Conservation (phyloP, 2,113 vertebrate species). For the Hipposideros armiger region DNA sequence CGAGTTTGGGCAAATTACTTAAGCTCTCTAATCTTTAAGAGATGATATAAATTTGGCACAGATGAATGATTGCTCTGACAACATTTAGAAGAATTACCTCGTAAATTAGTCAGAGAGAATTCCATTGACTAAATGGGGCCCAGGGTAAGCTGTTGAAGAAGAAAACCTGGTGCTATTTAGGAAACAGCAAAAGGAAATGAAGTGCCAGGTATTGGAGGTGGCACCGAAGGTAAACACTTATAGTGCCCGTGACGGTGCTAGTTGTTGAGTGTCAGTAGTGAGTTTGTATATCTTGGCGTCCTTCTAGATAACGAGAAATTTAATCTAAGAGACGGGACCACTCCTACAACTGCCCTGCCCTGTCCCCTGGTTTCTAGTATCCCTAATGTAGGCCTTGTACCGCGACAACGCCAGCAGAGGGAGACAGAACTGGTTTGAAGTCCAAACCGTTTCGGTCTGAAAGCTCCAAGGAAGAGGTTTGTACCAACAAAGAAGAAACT, state of each 20-base stretch:
- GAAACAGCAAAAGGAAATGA: background rate
- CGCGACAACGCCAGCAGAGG: slow-evolving; percentile 19
- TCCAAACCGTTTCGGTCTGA: background rate
- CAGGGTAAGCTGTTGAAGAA: background rate
- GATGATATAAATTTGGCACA: background rate
- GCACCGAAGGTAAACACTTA: background rate
- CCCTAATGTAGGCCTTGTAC: background rate
- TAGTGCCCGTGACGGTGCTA: background rate
- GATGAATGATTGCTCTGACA: background rate
- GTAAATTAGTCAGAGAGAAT: background rate
- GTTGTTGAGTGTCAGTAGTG: background rate
- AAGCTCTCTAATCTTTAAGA: background rate
- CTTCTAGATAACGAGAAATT: background rate
- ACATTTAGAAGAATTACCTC: background rate
- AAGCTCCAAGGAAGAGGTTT: background rate
- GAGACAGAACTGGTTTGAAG: slow-evolving; percentile 42
- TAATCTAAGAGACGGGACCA: background rate
- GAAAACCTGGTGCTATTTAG: background rate
- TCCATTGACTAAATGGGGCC: background rate
- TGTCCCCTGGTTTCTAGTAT: background rate
- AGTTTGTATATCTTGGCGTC: background rate
- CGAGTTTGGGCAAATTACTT: background rate
- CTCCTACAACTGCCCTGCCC: background rate
- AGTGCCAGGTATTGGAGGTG: background rate
- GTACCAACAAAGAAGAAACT: slow-evolving; percentile 44